Percentiles rank a stretch among this genome's conserved stretches.
phyloP scores from a whole-genome alignment of 1,140 invertebrate genomes.

The Caenorhabditis briggsae region DNA sequence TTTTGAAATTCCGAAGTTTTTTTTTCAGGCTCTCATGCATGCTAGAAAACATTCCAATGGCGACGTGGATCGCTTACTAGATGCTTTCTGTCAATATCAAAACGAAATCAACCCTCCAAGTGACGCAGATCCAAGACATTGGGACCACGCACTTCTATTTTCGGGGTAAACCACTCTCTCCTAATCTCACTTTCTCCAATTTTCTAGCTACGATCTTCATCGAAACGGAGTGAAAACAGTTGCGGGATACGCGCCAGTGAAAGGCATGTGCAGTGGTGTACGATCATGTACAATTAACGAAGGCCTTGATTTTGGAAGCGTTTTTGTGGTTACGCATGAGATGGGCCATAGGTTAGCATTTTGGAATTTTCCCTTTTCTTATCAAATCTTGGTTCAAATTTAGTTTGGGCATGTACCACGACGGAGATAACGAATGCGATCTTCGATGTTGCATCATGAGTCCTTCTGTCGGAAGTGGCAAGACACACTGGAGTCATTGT shows the following conservation, averaged over 20 bases:
- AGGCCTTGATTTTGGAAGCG: conserved; percentile 68
- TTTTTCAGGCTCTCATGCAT: conserved; percentile 59
- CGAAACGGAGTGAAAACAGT: conserved; percentile 66
- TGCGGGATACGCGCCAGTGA: conserved; percentile 69
- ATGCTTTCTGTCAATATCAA: conserved; percentile 68
- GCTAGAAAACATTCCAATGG: conserved; percentile 58
- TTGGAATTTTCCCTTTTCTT: not conserved
- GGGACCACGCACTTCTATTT: conserved; percentile 69
- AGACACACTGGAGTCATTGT: conserved; percentile 67
- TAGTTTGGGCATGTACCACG: conserved; percentile 70
- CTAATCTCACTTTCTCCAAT: not conserved
- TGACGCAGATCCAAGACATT: conserved; percentile 67
- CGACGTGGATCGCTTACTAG: conserved; percentile 68
- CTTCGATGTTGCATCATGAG: conserved; percentile 68
- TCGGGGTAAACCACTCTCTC: conserved; percentile 62
- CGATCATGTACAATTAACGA: conserved; percentile 69
- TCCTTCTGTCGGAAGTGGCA: conserved; percentile 67
- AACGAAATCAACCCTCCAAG: conserved; percentile 60
- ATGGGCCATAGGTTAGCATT: conserved; percentile 65
- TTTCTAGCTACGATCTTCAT: conserved; percentile 68
- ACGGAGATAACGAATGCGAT: conserved; percentile 70
- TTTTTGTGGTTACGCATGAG: conserved; percentile 70
- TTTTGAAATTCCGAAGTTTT: too few relatives aligned
- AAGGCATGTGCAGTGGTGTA: conserved; percentile 68
- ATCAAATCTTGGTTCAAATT: not conserved